Conservation (phyloP, 2,888 invertebrate species). For the Melipona bicolor region DNA sequence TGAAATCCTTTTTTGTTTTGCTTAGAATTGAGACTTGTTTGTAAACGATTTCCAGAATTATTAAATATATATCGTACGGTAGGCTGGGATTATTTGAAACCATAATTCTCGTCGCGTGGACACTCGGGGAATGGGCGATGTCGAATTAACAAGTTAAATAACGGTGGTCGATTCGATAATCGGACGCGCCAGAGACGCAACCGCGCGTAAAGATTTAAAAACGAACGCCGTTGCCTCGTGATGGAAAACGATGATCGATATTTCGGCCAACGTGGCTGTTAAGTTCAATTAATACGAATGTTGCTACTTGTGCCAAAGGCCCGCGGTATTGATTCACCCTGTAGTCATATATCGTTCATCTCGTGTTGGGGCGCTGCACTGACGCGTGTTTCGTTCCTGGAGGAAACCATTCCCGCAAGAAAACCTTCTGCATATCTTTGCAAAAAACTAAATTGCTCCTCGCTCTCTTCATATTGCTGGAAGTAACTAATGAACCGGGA, state of each 20-base stretch:
- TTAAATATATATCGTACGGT: not conserved
- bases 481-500: not conserved
- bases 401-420: constrained; percentile 25
- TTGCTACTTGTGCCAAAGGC: constrained; percentile 56
- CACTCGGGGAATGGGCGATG: not conserved
- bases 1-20: too few species aligned
- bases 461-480: not conserved
- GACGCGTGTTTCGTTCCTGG: constrained; percentile 38
- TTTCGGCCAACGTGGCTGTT: constrained; percentile 37
- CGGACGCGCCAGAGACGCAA: not conserved
- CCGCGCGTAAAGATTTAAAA: constrained; percentile 1
- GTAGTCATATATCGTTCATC: constrained; percentile 48
- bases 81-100: not conserved
- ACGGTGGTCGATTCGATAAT: not conserved
- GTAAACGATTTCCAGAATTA: not conserved
- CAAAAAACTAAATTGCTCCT: constrained; percentile 9
- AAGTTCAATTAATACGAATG: constrained; percentile 61
- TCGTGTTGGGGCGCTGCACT: constrained; percentile 41
- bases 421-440: constrained; percentile 33
- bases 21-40: not conserved
- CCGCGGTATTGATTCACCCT: constrained; percentile 63
- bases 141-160: not conserved
- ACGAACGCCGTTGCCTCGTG: not conserved
- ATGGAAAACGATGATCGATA: constrained; percentile 39
- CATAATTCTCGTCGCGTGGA: not conserved